phyloP scores from a whole-genome alignment of 1,140 invertebrate genomes.

The Colletes gigas region DNA sequence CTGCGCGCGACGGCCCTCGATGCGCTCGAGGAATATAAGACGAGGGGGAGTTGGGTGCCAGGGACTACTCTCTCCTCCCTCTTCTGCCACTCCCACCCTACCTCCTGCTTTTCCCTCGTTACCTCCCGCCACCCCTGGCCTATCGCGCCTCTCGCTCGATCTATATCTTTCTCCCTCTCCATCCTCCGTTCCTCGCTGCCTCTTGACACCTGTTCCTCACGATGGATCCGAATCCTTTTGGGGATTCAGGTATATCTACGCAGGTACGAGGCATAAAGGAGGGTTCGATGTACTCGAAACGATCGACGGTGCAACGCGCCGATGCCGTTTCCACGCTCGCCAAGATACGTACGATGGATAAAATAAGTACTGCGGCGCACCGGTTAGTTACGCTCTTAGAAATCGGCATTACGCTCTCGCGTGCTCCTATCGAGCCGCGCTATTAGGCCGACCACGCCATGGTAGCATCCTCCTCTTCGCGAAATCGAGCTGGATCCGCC shows the following conservation, averaged over 20 bases:
- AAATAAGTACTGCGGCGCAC: neutral
- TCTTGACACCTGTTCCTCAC: constrained; percentile 67
- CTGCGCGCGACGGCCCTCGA: constrained; percentile 61
- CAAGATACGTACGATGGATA: neutral
- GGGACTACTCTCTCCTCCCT: constrained; percentile 36
- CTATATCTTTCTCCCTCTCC: constrained; percentile 30
- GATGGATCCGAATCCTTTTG: constrained; percentile 61
- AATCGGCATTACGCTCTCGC: constrained; percentile 16
- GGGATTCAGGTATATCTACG: constrained; percentile 57
- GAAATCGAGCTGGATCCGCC: neutral
- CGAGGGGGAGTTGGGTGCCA: constrained; percentile 63
- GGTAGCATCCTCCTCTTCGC: too few relatives aligned
- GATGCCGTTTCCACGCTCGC: neutral
- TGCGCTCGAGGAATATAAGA: constrained; percentile 67
- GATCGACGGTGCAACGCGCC: constrained; percentile 4
- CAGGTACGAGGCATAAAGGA: constrained; percentile 34
- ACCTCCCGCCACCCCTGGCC: neutral
- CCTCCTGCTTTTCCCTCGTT: constrained; percentile 6
- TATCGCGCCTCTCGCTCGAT: constrained; percentile 21
- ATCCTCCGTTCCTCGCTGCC: constrained; percentile 1
- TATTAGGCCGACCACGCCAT: constrained; percentile 1
- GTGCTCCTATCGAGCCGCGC: neutral
- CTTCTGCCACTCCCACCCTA: neutral
- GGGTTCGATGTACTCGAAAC: constrained; percentile 48
- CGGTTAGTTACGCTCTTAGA: constrained; percentile 31